Percentiles rank a stretch among this genome's conserved stretches.
Conservation (phyloP, 1,140 invertebrate species). For the Homarus americanus region DNA sequence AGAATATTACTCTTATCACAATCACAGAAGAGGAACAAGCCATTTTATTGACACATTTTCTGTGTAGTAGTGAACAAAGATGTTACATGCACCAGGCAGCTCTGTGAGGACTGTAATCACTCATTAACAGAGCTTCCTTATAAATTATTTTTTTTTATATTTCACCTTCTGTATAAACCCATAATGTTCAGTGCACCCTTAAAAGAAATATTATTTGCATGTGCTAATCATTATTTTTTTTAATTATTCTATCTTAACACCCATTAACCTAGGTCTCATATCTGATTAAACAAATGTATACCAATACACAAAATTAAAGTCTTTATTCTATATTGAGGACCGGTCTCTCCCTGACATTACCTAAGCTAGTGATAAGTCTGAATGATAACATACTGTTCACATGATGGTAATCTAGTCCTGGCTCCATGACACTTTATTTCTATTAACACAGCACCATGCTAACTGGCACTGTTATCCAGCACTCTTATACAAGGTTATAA, state of each 20-base stretch:
- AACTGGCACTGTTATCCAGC: neutral
- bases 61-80: neutral
- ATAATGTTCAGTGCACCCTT: neutral
- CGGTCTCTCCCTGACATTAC: neutral
- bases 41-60: neutral
- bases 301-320: neutral
- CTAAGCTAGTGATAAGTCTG: neutral
- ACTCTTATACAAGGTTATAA: neutral
- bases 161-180: neutral
- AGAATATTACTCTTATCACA: slow-evolving; percentile 15
- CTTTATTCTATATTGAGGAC: neutral
- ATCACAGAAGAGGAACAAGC: slow-evolving; percentile 58
- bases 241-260: neutral
- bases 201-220: neutral
- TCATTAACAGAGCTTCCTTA: no score
- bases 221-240: neutral
- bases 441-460: neutral
- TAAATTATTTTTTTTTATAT: no score
- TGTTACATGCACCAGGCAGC: neutral
- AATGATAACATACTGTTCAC: neutral
- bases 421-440: neutral
- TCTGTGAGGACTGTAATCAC: neutral
- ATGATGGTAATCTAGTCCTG: neutral
- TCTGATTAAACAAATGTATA: neutral
- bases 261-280: neutral